These are phyloP conservation scores for Diabrotica balteata DNA, from an alignment of 2,888 invertebrate genomes.

Conservation along the genomic window DNA sequence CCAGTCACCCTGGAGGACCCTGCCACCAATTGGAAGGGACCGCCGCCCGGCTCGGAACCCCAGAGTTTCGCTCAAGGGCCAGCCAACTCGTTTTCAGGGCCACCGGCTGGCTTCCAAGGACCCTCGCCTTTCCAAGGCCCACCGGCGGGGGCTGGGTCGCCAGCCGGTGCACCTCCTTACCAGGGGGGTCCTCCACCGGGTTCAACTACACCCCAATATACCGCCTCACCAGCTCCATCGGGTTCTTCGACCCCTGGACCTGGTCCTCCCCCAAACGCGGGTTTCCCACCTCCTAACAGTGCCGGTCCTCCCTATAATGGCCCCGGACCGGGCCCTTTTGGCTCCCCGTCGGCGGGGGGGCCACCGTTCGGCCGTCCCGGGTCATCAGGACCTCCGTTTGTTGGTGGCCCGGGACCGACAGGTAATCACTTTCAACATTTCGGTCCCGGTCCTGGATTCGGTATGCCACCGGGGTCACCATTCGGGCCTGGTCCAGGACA, in stretches of 20 bases:
- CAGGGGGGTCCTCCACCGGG: slow-evolving; percentile 76
- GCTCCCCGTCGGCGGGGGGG: slow-evolving; percentile 70
- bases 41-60: slow-evolving; percentile 69
- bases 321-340: slow-evolving; percentile 68
- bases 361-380: slow-evolving; percentile 71
- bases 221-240: slow-evolving; percentile 84
- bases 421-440: slow-evolving; percentile 72
- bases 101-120: slow-evolving; percentile 59
- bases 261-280: slow-evolving; percentile 65
- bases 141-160: slow-evolving; percentile 78
- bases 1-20: slow-evolving; percentile 80
- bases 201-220: slow-evolving; percentile 82
- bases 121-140: slow-evolving; percentile 70
- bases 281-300: slow-evolving; percentile 67
- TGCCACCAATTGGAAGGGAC: slow-evolving; percentile 81
- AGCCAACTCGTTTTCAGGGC: slow-evolving; percentile 68
- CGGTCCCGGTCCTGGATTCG: slow-evolving; percentile 69
- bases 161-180: slow-evolving; percentile 73
- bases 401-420: slow-evolving; percentile 69
- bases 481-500: slow-evolving; percentile 71
- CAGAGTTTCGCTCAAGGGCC: slow-evolving; percentile 71
- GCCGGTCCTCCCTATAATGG: slow-evolving; percentile 71
- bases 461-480: slow-evolving; percentile 75
- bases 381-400: slow-evolving; percentile 76
- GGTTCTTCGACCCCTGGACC: slow-evolving; percentile 84